These are phyloP conservation scores for Formica selysi DNA, from an alignment of 1,140 invertebrate species.

Conservation along the genomic window DNA sequence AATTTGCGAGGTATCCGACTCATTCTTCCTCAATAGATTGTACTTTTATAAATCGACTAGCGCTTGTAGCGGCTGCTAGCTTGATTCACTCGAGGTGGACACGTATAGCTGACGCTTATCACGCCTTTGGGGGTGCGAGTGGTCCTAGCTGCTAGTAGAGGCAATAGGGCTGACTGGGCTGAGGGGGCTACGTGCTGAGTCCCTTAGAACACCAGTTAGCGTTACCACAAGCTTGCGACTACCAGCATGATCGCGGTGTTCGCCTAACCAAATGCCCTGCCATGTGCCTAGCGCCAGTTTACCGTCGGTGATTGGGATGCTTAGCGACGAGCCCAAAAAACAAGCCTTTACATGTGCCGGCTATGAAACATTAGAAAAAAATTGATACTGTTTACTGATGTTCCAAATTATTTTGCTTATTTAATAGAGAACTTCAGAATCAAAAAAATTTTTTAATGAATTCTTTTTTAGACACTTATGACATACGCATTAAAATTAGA, in stretches of 20 bases:
- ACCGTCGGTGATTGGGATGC: conserved; percentile 98
- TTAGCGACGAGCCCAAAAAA: conserved; percentile 97
- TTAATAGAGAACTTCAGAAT: neutral
- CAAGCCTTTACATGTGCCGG: conserved; percentile 99
- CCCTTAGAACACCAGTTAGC: conserved; percentile 94
- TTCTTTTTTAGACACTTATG: neutral
- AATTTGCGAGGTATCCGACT: conserved; percentile 74
- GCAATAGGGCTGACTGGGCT: conserved; percentile 94
- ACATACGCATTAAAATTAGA: too few relatives aligned
- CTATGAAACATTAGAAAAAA: conserved; percentile 87
- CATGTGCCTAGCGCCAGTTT: conserved; percentile 97
- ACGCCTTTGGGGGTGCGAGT: conserved; percentile 85
- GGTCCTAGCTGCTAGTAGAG: conserved; percentile 95
- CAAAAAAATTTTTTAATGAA: neutral
- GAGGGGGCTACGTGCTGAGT: conserved; percentile 93
- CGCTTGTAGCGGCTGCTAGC: conserved; percentile 84
- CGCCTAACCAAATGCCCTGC: conserved; percentile 99
- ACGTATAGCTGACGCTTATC: conserved; percentile 85
- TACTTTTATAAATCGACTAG: conserved; percentile 81
- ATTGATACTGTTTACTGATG: neutral
- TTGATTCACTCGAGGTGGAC: conserved; percentile 84
- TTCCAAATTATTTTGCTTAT: neutral
- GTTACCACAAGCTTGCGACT: conserved; percentile 97
- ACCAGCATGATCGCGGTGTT: conserved; percentile 98
- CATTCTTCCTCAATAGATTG: conserved; percentile 77